Base-by-base conservation (phyloP, 1,140 invertebrate species). In the Dreissena rostriformis region DNA sequence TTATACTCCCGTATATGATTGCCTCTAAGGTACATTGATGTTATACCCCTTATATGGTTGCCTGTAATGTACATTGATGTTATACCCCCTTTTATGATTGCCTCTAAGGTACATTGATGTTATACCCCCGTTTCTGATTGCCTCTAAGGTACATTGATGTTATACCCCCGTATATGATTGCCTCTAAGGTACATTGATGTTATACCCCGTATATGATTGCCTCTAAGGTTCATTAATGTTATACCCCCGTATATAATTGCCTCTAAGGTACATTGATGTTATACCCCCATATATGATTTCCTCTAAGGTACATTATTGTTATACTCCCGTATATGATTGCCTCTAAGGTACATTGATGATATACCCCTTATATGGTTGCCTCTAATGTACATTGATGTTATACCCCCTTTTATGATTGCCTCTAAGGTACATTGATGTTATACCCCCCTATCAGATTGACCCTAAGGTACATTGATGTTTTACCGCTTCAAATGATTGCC, bases 1-100 rank as follows among this genome's bases (percentile, higher is more conserved):
- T 98, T 85, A 93, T 97, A n/a, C 97, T 98, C 0, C 95, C 97
- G 7, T 98, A 98, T 88, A 95, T 96, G 95, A 96, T 98, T 85
- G 96, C 39, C 2, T 39, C 39, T 39, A 39, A 39, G 39, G 8
- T 39, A 39, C 39, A 5, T 5, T 39, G 8, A 39, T 39, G 39
- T 39, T 39, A 39, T 8, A 39, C 39, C 39, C 39, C 39, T 39
- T 5, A 5, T 39, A n/a, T 39, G 39, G 8, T 39, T 39, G 39
- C 39, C 39, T 39, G 4, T 39, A 39, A 39, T 39, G 39, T 2
- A 2, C 39, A 5, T 5, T 39, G 8, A 39, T 39, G 39, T 39
- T 39, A 39, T 8, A 39, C 39, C 39, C 39, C 39, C 39, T 39
- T 5, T 39, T 39, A n/a, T 39, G 39, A 39, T 39, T 39, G 39